Conservation (phyloP, 1,140 invertebrate genomes). For the Megalonaias nervosa region DNA sequence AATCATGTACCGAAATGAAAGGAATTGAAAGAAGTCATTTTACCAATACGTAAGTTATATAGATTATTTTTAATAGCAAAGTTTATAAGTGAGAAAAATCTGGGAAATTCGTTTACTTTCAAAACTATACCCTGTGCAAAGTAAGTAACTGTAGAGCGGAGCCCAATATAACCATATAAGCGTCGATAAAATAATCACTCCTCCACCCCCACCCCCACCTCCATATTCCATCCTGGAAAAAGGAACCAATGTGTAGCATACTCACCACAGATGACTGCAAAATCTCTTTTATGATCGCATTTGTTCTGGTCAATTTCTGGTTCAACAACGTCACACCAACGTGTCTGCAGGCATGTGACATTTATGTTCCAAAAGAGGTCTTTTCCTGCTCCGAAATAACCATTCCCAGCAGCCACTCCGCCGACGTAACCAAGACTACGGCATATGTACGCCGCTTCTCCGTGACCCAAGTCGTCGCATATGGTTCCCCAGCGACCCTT, state of each 20-base stretch:
- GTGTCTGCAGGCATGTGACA: slow-evolving; percentile 40
- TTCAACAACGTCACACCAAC: slow-evolving; percentile 31
- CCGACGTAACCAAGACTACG: slow-evolving; percentile 77
- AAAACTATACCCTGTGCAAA: no score
- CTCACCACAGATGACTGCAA: slow-evolving; percentile 53
- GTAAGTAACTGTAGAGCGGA: no score
- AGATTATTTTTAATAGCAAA: no score
- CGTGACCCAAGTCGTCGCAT: slow-evolving; percentile 90
- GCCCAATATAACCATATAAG: no score
- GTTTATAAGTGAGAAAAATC: no score
- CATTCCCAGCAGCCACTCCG: slow-evolving; percentile 43
- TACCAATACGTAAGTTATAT: no score
- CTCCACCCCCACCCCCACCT: no score
- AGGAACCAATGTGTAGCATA: neutral
- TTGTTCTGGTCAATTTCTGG: neutral
- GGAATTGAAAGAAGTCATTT: no score
- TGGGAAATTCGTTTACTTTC: no score
- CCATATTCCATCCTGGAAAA: no score
- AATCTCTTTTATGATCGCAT: slow-evolving; percentile 43
- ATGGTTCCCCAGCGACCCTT: slow-evolving; percentile 89
- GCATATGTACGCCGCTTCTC: slow-evolving; percentile 88
- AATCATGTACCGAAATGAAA: no score
- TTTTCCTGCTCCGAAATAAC: slow-evolving; percentile 46
- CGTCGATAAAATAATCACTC: no score
- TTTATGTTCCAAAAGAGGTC: slow-evolving; percentile 47